Evolutionary conservation across 2,797 vertebrate species (phyloP), one percentile per base, ranked within the genome.

Genomic region (Huso huso): DNA sequence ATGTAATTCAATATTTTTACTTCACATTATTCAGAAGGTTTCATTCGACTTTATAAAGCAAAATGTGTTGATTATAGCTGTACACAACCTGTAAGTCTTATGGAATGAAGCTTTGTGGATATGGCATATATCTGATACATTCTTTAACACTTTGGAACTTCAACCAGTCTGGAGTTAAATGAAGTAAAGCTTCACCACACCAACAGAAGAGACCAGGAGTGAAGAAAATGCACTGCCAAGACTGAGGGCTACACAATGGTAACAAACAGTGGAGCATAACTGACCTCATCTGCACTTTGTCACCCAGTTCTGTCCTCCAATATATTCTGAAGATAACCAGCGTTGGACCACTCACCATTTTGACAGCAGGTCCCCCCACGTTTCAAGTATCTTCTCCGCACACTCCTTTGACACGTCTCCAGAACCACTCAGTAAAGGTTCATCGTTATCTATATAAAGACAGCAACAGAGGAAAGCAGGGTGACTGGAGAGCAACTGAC

Each of bases 331-430:
- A 58, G 15, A 53, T 9, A 53, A 53, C 52, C 52, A 9, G 6
- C 12, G 1, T n/a, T 37, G 13, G 55, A n/a, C 63, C 72, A 85
- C 92, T 88, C 83, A 99, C 97, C 96, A 99, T 80, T 97, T 99
- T 66, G 96, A 94, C 73, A 99, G 80, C 64, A 99, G 85, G 70
- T 99, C 97, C 82, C 97, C 97, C 97, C 97, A 99, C 0, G 97
- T 99, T 87, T 98, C 97, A 69, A 99, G 89, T 74, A 98, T 99
- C 87, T 99, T 99, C 85, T 97, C 97, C 1, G 93, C 97, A 76
- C 97, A 99, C 83, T 99, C 97, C 86, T 99, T 99, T 72, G 97
- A 99, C 74, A 99, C 97, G 51, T 99, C 97, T 59, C 97, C 97
- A 51, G 94, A 99, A 65, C 97, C 97, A 64, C 97, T 99, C 74